These are phyloP conservation scores for Euura saliciscinereae DNA, from an alignment of 1,140 invertebrate species.

Conservation along the genomic window DNA sequence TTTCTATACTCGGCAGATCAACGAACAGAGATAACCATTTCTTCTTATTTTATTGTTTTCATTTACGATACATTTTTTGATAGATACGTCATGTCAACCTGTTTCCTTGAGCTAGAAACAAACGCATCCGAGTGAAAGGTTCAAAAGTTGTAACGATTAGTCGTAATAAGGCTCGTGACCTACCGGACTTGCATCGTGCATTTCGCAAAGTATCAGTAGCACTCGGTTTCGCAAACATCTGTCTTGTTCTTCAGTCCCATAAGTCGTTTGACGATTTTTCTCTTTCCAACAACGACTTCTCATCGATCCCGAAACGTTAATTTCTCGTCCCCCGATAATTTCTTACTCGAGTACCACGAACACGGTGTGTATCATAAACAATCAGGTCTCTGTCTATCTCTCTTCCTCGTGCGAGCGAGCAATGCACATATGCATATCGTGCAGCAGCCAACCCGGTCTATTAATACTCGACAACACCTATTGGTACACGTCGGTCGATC, in stretches of 20 bases:
- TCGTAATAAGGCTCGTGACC: conserved; percentile 6
- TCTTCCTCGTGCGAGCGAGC: background rate
- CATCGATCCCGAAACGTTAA: background rate
- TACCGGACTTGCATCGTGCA: background rate
- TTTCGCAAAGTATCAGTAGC: background rate
- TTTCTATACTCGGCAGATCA: too few relatives aligned
- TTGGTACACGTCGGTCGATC: background rate
- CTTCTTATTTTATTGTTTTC: too few relatives aligned
- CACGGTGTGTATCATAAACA: background rate
- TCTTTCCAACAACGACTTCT: background rate
- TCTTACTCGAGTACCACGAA: background rate
- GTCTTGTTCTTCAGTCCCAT: background rate
- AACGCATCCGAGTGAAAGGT: background rate
- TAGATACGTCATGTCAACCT: background rate
- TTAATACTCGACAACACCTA: conserved; percentile 7
- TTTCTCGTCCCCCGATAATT: background rate
- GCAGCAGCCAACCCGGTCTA: background rate
- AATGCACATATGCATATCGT: background rate
- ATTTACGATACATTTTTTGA: too few relatives aligned
- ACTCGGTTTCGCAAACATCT: background rate
- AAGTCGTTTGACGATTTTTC: background rate
- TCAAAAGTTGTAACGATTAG: conserved; percentile 5
- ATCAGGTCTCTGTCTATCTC: background rate
- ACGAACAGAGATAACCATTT: too few relatives aligned
- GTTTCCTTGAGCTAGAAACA: background rate